Base-by-base conservation (phyloP, 2,888 invertebrate species). In the Drosophila kanekoi region DNA sequence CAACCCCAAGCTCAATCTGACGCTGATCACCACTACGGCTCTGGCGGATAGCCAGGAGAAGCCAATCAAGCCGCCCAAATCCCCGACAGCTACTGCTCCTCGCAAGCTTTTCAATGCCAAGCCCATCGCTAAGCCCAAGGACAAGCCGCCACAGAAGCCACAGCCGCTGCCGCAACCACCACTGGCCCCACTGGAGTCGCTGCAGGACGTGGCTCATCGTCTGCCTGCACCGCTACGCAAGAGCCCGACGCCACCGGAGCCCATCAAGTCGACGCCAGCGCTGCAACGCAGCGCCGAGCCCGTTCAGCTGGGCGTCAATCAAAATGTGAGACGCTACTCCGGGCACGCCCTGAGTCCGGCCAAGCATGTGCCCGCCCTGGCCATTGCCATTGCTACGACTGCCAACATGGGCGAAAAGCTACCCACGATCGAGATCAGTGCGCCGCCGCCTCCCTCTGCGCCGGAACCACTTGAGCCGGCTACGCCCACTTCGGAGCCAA, bases 221-320 rank as follows among this genome's bases (percentile, higher is more conserved):
- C 72, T 76, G 37, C 40, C 40, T 2, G 13, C 28, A 0, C 40
- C 52, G 1, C 40, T 77, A 3, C 77, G 77, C 0, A 89, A 83
- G 32, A 88, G 86, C 68, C 85, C 89, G 0, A 90, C 90, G 2
- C 88, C 89, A 13, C 77, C 87, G 11, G 83, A 86, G 8, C 76
- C 80, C 23, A 91, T 86, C 2, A 89, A 87, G 16, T 74, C 72
- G 0, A 90, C 91, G 0, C 72, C 87, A 5, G 92, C 91, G 8
- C 67, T 92, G 35, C 88, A 90, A 45, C 86, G 92, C 14, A 92
- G 92, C 47, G 89, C 91, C 3, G 92, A 92, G 51, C 91, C 92
- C 4, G 90, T 87, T 0, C 74, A 90, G 6, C 48, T 91, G 13
- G 89, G 83, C 1, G 88, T 84, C 1, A 91, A 89, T 66, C 90